A percentile compares a stretch with the other conserved stretches of the same genome.
phyloP scores from a whole-genome alignment of 2,797 vertebrate genomes.

The Peromyscus eremicus region DNA sequence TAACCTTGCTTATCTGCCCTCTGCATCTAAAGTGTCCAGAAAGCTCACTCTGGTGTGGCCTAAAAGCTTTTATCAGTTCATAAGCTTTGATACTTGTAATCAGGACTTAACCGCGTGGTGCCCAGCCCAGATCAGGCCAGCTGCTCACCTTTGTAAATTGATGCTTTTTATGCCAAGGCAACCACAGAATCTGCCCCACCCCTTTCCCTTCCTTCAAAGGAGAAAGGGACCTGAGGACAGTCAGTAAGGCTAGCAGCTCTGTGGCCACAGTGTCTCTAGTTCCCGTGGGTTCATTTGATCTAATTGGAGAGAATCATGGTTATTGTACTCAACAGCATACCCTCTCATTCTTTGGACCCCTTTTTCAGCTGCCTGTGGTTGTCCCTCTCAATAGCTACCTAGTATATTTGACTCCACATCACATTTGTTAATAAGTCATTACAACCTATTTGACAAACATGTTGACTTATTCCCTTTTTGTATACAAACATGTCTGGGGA shows the following conservation, averaged over 20 bases:
- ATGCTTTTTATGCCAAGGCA: not conserved
- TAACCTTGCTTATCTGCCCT: slow-evolving; percentile 56
- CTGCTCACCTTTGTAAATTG: not conserved
- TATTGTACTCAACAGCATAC: not conserved
- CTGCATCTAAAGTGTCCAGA: slow-evolving; percentile 55
- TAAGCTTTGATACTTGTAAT: slow-evolving; percentile 39
- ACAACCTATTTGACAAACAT: not conserved
- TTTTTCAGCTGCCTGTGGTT: not conserved
- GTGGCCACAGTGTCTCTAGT: not conserved
- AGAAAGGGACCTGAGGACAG: not conserved
- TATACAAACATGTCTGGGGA: not conserved
- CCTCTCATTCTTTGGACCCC: not conserved
- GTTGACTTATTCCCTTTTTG: not conserved
- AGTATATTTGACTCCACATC: not conserved
- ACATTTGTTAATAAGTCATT: slow-evolving; percentile 1
- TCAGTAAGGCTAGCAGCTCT: not conserved
- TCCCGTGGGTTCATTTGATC: not conserved
- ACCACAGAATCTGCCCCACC: not conserved
- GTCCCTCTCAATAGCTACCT: not conserved
- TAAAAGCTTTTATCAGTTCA: slow-evolving; percentile 71
- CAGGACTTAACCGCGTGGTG: not conserved
- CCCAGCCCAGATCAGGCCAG: not conserved
- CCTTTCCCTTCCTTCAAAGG: not conserved
- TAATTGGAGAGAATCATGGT: not conserved
- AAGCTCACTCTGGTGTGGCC: slow-evolving; percentile 47